Conservation (phyloP, 1,140 invertebrate species). For the Samia ricini region DNA sequence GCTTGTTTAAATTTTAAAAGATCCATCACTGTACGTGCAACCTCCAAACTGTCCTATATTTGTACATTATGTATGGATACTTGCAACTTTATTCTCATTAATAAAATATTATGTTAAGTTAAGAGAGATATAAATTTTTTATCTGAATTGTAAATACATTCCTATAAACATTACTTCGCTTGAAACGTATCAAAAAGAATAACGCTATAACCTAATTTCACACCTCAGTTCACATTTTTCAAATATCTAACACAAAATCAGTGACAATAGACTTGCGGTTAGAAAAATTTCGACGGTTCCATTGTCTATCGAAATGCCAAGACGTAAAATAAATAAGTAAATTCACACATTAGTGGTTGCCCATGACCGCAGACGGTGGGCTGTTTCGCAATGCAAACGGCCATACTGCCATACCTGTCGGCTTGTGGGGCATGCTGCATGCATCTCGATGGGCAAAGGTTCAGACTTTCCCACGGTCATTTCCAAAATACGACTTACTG, state of each 20-base stretch:
- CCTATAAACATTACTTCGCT: neutral
- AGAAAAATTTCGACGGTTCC: neutral
- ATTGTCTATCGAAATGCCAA: neutral
- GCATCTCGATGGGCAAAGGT: constrained; percentile 1
- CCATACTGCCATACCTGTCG: neutral
- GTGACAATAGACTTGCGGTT: neutral
- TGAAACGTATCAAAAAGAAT: neutral
- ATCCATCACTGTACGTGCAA: neutral
- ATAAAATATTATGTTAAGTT: too few species aligned
- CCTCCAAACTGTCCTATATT: neutral
- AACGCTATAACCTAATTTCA: neutral
- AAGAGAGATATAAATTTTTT: too few species aligned
- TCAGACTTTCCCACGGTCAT: neutral
- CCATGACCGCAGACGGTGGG: constrained; percentile 10
- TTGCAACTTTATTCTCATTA: neutral
- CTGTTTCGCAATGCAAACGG: constrained; percentile 4
- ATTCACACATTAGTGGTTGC: constrained; percentile 7
- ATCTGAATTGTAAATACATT: too few species aligned
- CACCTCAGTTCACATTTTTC: neutral
- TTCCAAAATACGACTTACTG: neutral
- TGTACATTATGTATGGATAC: neutral
- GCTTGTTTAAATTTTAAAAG: neutral
- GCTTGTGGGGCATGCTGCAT: neutral
- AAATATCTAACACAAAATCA: neutral
- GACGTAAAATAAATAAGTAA: constrained; percentile 7